Percentiles rank a stretch among this genome's conserved stretches.
Conservation (phyloP, 92 coral and sea anemone species). For the Palythoa grandiflora region DNA sequence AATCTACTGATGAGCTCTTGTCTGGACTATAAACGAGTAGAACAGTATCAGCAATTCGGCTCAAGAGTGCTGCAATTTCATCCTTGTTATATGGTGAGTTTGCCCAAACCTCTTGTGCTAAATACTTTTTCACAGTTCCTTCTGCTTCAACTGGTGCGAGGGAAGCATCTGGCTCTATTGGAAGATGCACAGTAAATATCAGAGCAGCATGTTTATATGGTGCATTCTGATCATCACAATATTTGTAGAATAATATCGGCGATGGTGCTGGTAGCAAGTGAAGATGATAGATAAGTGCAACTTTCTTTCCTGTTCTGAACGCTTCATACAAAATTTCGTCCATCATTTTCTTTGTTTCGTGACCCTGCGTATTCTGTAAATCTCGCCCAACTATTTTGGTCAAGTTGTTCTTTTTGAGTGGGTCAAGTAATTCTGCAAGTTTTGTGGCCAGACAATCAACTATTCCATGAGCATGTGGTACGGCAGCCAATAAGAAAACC, state of each 20-base stretch:
- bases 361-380: constrained; percentile 42
- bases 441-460: constrained; percentile 82
- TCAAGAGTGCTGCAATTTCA: constrained; percentile 78
- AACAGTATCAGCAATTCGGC: constrained; percentile 94
- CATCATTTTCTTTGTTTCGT: constrained; percentile 65
- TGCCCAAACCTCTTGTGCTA: constrained; percentile 78
- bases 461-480: constrained; percentile 69
- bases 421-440: constrained; percentile 66
- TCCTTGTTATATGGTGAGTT: constrained; percentile 65
- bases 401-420: constrained; percentile 32
- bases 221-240: constrained; percentile 92
- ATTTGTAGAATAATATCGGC: constrained; percentile 78
- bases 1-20: constrained; percentile 29
- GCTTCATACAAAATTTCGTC: constrained; percentile 57
- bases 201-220: constrained; percentile 77
- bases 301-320: constrained; percentile 66
- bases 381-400: constrained; percentile 50
- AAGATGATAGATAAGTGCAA: constrained; percentile 74
- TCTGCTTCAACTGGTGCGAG: constrained; percentile 72
- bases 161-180: constrained; percentile 64
- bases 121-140: constrained; percentile 71
- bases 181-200: constrained; percentile 88
- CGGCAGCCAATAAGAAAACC: constrained; percentile 80
- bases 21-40: constrained; percentile 76
- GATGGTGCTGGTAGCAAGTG: constrained; percentile 85